Evolutionary conservation across 2,888 invertebrate species (phyloP), one percentile per base, ranked within the genome.

Genomic region (Automeris io): DNA sequence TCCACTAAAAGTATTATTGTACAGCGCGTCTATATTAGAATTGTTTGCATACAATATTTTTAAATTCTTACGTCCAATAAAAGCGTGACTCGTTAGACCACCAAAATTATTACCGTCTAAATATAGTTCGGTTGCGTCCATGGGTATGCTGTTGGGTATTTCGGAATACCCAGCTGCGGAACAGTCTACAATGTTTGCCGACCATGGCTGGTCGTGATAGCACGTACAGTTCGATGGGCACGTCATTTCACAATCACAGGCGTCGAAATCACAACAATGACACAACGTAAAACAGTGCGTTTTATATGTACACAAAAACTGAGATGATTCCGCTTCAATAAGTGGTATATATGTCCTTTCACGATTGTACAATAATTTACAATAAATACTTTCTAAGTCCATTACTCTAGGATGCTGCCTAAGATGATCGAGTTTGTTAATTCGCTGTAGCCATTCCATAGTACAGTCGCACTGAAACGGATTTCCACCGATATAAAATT

Each of bases 161-260:
- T 91, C 92, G 13, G 91, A 90, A 81, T 95, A 95, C 43, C 92
- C 92, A 21, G 92, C 91, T 40, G 89, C 91, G 11, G 95, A 95
- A 80, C 97, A 97, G 77, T 96, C 95, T 51, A 97, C 96, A 51
- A 97, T 94, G 71, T 97, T 97, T 1, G 95, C 94, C 12, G 94
- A 92, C 96, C 97, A 97, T 38, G 94, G 92, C 66, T 95, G 94
- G 83, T 98, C 97, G 71, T 96, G 96, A 87, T 96, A 97, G 71
- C 98, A 98, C 43, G 94, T 94, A 88, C 98, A 98, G 74, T 96
- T 95, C 32, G 90, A 90, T 33, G 98, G 98, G 73, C 98, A 98
- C 51, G 95, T 96, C 95, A 97, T 97, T 88, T 97, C 95, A 87
- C 98, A 98, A 83, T 98, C 98, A 87, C 98, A 98, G 37, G 96